phyloP scores from a whole-genome alignment of 2,797 vertebrate genomes.

The Brachyrhaphis roseni region DNA sequence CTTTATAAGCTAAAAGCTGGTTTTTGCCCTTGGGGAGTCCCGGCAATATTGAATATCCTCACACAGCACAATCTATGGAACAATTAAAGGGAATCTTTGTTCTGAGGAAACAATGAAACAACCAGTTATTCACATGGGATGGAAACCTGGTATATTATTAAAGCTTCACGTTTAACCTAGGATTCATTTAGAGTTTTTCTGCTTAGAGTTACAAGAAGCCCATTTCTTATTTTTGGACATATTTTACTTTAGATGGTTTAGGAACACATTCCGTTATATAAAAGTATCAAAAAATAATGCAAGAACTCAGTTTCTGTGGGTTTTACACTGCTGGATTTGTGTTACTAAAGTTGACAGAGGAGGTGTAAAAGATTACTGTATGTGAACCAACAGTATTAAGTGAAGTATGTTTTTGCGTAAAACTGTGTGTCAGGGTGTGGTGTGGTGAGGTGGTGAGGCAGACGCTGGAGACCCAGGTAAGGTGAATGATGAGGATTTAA shows the following conservation, averaged over 20 bases:
- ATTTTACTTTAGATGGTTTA: not conserved
- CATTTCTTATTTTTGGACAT: not conserved
- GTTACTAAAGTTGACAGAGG: not conserved
- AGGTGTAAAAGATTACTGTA: not conserved
- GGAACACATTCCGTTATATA: not conserved
- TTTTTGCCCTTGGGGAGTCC: constrained; percentile 3
- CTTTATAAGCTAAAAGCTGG: constrained; percentile 6
- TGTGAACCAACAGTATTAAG: not conserved
- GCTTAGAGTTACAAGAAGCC: not conserved
- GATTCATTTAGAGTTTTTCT: not conserved
- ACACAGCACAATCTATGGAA: not conserved
- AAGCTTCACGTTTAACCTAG: not conserved
- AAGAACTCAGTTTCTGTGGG: not conserved
- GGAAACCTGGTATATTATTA: not conserved
- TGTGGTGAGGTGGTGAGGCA: no score
- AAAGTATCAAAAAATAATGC: not conserved
- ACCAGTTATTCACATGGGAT: not conserved
- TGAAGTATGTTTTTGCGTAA: not conserved
- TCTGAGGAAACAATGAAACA: not conserved
- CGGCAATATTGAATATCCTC: not conserved
- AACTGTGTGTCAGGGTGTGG: no score
- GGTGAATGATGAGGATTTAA: no score
- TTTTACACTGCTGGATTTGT: not conserved
- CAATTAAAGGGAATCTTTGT: not conserved
- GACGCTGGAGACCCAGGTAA: no score